Conservation (phyloP, 2,113 vertebrate species). For the Macquaria ambigua region DNA sequence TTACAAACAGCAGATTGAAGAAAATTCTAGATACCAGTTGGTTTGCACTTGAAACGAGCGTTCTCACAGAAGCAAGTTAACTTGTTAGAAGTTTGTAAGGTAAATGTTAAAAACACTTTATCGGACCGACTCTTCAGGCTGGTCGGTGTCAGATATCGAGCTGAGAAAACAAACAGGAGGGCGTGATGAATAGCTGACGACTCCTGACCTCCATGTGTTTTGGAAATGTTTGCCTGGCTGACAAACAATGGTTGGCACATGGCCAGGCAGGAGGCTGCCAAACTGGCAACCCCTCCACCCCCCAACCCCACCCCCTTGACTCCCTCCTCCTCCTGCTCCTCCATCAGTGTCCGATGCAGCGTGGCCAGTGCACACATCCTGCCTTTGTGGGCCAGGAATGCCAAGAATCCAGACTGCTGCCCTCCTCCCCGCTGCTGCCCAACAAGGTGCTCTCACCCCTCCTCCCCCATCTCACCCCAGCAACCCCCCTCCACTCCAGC, state of each 20-base stretch:
- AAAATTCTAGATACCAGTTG: not conserved
- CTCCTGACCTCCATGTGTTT: constrained; percentile 69
- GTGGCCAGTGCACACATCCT: constrained; percentile 83
- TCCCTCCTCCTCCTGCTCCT: constrained; percentile 24
- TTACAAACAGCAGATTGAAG: not conserved
- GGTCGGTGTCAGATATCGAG: constrained; percentile 26
- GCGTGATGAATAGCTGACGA: constrained; percentile 45
- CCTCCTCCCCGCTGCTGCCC: constrained; percentile 52
- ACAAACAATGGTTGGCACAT: constrained; percentile 83
- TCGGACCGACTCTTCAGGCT: not conserved
- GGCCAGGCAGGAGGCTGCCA: constrained; percentile 61
- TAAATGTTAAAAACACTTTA: not conserved
- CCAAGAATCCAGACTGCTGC: constrained; percentile 77
- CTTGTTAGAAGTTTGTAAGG: not conserved
- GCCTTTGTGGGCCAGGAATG: constrained; percentile 86
- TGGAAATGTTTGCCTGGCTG: constrained; percentile 83
- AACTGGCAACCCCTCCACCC: constrained; percentile 60
- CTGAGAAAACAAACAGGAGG: constrained; percentile 52
- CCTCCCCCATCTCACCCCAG: constrained; percentile 2
- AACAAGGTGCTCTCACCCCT: constrained; percentile 64
- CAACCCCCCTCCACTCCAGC: not conserved
- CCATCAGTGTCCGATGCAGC: constrained; percentile 68
- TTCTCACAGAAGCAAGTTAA: not conserved
- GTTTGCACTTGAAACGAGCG: not conserved
- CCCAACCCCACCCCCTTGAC: not conserved